Evolutionary conservation across 1,140 invertebrate genomes (phyloP), one percentile per base, ranked within the genome.

Genomic region (Drosophila orosa): DNA sequence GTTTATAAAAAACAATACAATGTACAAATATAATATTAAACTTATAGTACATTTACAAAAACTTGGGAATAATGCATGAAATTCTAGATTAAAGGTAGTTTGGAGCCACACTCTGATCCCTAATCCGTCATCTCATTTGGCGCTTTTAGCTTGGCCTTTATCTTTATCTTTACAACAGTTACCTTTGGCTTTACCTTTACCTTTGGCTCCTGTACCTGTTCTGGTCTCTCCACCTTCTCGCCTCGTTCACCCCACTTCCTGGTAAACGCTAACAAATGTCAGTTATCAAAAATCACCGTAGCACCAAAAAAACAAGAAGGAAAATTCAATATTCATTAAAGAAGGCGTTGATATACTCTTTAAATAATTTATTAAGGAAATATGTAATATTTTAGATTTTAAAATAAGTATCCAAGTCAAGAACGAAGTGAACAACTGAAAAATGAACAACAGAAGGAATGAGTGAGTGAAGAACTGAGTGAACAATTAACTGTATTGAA

Each of bases 271-370:
- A 77, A 73, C 81, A 85, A 85, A 85, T 85, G 81, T 78, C 81
- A 85, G 81, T 82, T 85, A 86, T 78, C 75, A 78, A 71, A 78
- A 78, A 86, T 86, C 74, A 72, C 50, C 68, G 65, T 48, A 66
- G 78, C 78, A 65, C 62, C 45, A 22, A 68, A 66, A 66, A 47
- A 65, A 50, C 65, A 42, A 48, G 65, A 13, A 40, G 42, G 5
- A 33, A 27, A 31, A 6, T 1, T 0, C 3, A 6, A 45, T 7
- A 3, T n/a, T 59, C 3, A 0, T n/a, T 1, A 12, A n/a, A n/a
- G 10, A 13, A 22, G 13, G 25, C 1, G 5, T 27, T 10, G 1
- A 3, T 27, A 65, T 60, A 60, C 62, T 62, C 48, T 57, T 8
- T n/a, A 31, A 13, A 29, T 1, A 24, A 12, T 22, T 39, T 40